phyloP scores from a whole-genome alignment of 2,888 invertebrate species.

The Cynaeus angustus region DNA sequence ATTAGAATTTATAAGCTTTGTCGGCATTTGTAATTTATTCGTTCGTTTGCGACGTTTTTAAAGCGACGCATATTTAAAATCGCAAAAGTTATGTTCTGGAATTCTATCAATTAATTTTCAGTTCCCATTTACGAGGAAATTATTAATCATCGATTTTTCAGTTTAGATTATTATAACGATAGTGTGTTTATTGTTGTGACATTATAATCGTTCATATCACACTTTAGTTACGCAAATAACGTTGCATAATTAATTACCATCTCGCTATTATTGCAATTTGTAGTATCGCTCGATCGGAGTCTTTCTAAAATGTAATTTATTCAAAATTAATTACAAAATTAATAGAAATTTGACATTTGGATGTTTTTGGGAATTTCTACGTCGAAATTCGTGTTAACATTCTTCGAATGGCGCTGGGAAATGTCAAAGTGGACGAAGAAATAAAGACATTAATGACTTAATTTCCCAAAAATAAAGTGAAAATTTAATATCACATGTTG shows the following conservation, averaged over 20 bases:
- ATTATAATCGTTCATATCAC: neutral
- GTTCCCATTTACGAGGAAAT: constrained; percentile 22
- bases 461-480: neutral
- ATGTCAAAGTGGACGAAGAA: neutral
- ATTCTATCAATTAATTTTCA: constrained; percentile 35
- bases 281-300: neutral
- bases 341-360: constrained; percentile 10
- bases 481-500: neutral
- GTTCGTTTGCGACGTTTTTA: constrained; percentile 11
- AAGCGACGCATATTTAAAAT: constrained; percentile 28
- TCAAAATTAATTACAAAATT: constrained; percentile 29
- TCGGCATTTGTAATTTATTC: constrained; percentile 28
- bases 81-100: constrained; percentile 33
- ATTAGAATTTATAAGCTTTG: constrained; percentile 41
- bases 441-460: neutral
- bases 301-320: constrained; percentile 21
- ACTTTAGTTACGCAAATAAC: neutral
- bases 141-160: constrained; percentile 28
- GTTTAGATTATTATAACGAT: too few species aligned
- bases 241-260: constrained; percentile 9
- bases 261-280: constrained; percentile 2
- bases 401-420: neutral
- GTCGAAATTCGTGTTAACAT: constrained; percentile 3
- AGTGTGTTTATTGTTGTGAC: constrained; percentile 3
- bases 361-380: constrained; percentile 5